A percentile compares a stretch with the other conserved stretches of the same genome.
Evolutionary conservation across 2,888 invertebrate genomes (phyloP).

Genomic region (Muscina levida): DNA sequence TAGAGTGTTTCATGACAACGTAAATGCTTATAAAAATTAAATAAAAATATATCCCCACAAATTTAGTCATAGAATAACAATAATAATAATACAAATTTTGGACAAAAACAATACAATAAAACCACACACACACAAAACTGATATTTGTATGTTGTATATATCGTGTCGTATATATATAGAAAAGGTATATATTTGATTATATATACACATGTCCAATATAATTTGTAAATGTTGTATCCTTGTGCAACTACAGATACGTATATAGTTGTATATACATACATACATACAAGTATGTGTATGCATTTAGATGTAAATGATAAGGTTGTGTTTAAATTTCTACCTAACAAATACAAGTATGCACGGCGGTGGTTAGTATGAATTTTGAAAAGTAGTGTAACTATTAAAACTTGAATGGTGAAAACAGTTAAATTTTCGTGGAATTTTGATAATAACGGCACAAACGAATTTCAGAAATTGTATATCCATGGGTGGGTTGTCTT

Average conservation of each 20-base stretch:
- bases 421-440: too few species aligned
- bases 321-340: constrained; percentile 36
- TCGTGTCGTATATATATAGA: too few species aligned
- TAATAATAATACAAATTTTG: too few species aligned
- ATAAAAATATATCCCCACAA: constrained; percentile 6
- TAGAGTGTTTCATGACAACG: constrained; percentile 65
- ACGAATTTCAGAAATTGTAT: too few species aligned
- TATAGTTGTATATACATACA: not conserved
- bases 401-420: too few species aligned
- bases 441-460: too few species aligned
- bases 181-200: not conserved
- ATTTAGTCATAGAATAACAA: constrained; percentile 1
- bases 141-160: not conserved
- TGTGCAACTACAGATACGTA: not conserved
- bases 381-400: too few species aligned
- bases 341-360: not conserved
- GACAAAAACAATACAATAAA: constrained; percentile 24
- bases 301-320: constrained; percentile 19
- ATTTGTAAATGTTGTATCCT: not conserved
- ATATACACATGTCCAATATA: not conserved
- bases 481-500: too few species aligned
- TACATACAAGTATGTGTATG: not conserved
- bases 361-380: too few species aligned
- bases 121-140: not conserved
- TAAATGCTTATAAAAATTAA: constrained; percentile 43